Evolutionary conservation across 2,797 vertebrate genomes (phyloP).

Genomic region (Oceanodroma leucorhoa): DNA sequence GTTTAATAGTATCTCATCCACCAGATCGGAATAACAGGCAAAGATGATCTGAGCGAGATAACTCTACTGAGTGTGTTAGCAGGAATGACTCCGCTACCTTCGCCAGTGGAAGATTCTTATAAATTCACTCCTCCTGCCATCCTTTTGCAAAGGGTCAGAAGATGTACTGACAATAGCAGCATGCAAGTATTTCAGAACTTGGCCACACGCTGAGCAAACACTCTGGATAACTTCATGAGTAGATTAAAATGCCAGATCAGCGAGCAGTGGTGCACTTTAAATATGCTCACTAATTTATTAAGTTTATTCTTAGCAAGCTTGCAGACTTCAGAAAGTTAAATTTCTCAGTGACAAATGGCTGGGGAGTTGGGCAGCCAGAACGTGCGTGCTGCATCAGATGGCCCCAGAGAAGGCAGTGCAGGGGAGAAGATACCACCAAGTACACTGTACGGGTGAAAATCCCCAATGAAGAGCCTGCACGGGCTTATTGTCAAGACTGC

Average conservation of each 20-base stretch:
- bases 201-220: constrained; percentile 71
- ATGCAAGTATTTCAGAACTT: constrained; percentile 70
- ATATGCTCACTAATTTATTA: constrained; percentile 65
- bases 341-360: constrained; percentile 62
- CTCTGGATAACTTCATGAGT: constrained; percentile 66
- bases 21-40: background rate
- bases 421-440: background rate
- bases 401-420: background rate
- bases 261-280: constrained; percentile 55
- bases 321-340: constrained; percentile 67
- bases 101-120: constrained; percentile 68
- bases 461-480: background rate
- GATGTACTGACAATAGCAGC: constrained; percentile 73
- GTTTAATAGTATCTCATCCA: constrained; percentile 55
- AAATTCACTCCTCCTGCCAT: constrained; percentile 68
- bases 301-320: constrained; percentile 70
- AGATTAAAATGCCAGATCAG: constrained; percentile 70
- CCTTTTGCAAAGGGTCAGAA: constrained; percentile 57
- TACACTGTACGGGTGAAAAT: background rate
- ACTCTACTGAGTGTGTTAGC: constrained; percentile 23
- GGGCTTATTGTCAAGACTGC: background rate
- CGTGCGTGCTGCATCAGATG: background rate
- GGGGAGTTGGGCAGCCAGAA: background rate
- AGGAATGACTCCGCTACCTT: constrained; percentile 39
- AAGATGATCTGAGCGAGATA: constrained; percentile 61